phyloP scores from a whole-genome alignment of 2,888 invertebrate genomes.

The Cataglyphis cursor region DNA sequence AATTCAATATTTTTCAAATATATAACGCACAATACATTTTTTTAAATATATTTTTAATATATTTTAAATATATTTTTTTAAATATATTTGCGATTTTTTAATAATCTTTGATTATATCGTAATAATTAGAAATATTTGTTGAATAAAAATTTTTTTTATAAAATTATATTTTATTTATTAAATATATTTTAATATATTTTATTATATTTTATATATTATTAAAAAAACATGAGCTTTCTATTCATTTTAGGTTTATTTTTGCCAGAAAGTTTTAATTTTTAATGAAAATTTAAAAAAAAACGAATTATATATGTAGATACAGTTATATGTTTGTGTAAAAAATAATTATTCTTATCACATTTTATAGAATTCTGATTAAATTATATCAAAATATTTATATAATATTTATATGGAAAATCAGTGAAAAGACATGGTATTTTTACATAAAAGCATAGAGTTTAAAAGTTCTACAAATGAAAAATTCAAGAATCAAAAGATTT shows the following conservation, averaged over 20 bases:
- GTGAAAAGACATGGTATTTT: background rate
- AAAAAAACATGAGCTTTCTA: background rate
- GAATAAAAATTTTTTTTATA: too few relatives aligned
- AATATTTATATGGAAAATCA: background rate
- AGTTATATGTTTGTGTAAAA: background rate
- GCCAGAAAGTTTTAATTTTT: background rate
- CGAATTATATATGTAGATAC: background rate
- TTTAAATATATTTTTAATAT: background rate
- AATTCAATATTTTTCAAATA: background rate
- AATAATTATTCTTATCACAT: background rate
- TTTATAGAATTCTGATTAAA: background rate
- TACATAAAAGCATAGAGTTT: background rate
- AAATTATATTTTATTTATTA: too few relatives aligned
- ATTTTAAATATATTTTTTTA: background rate
- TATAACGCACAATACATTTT: background rate
- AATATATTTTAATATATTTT: background rate
- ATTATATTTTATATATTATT: background rate
- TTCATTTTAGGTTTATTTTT: background rate
- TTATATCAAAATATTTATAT: background rate
- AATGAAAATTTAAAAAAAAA: background rate
- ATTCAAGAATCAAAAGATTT: background rate
- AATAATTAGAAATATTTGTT: background rate
- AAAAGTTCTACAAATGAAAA: background rate
- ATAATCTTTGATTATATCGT: background rate
- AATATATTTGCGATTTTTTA: background rate